Conservation (phyloP, 2,888 invertebrate genomes). For the Ptychoptera contaminata region DNA sequence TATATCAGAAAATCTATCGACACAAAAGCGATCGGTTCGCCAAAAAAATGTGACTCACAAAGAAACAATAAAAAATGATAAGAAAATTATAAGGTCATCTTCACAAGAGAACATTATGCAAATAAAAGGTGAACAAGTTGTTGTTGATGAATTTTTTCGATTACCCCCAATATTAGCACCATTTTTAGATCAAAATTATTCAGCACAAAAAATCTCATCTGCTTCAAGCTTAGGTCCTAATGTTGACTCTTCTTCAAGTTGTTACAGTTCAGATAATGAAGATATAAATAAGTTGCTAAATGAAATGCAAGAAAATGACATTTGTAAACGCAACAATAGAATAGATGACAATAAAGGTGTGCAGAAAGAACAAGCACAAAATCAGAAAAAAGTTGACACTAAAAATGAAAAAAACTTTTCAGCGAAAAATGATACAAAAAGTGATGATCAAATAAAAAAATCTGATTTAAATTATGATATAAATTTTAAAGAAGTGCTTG, state of each 20-base stretch:
- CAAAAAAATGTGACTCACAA: slow-evolving; percentile 6
- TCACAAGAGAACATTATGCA: slow-evolving; percentile 8
- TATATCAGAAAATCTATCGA: slow-evolving; percentile 3
- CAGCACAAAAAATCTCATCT: slow-evolving; percentile 25
- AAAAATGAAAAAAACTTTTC: background rate
- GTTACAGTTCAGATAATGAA: slow-evolving; percentile 33
- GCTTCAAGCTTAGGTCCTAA: slow-evolving; percentile 55
- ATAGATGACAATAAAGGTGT: background rate
- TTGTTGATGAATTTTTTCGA: slow-evolving; percentile 36
- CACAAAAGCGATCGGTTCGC: slow-evolving; percentile 3
- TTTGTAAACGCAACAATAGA: background rate
- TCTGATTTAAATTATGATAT: too few relatives aligned
- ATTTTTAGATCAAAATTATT: slow-evolving; percentile 35
- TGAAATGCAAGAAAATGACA: background rate
- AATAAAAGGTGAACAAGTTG: background rate
- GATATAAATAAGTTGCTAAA: slow-evolving; percentile 11
- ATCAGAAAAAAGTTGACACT: background rate
- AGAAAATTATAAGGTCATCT: slow-evolving; percentile 5
- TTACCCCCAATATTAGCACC: slow-evolving; percentile 57
- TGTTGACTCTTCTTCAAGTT: slow-evolving; percentile 49
- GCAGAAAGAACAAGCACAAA: background rate
- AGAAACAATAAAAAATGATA: background rate
- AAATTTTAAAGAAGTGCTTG: too few relatives aligned
- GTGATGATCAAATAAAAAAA: too few relatives aligned
- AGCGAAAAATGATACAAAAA: too few relatives aligned